Evolutionary conservation across 2,113 vertebrate genomes (phyloP).

Genomic region (Plectropomus leopardus): DNA sequence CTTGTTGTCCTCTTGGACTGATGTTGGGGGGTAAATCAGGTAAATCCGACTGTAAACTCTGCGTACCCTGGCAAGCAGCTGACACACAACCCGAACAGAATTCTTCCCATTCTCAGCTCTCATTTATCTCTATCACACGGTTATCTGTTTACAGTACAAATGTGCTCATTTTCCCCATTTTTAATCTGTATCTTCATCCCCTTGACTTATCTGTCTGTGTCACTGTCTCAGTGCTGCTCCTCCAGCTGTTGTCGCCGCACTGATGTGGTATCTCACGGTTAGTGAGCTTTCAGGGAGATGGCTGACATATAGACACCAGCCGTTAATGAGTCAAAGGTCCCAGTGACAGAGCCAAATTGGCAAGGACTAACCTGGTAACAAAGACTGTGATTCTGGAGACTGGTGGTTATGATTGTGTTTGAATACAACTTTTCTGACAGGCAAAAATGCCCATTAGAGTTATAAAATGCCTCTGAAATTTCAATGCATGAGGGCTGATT

Average conservation of each 20-base stretch:
- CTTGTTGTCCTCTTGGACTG: constrained; percentile 25
- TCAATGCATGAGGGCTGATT: not conserved
- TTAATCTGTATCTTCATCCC: constrained; percentile 14
- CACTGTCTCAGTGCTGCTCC: not conserved
- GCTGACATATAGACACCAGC: not conserved
- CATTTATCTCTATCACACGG: not conserved
- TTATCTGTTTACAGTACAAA: not conserved
- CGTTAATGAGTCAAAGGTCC: not conserved
- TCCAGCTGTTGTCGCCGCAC: not conserved
- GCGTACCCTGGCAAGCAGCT: not conserved
- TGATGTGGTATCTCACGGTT: constrained; percentile 14
- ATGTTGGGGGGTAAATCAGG: constrained; percentile 22
- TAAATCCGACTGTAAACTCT: constrained; percentile 55
- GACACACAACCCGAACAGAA: not conserved
- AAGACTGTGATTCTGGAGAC: not conserved
- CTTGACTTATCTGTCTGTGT: constrained; percentile 4
- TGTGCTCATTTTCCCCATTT: not conserved
- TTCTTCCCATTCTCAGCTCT: not conserved
- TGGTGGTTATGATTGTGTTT: not conserved
- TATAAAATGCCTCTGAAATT: not conserved
- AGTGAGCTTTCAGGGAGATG: constrained; percentile 17
- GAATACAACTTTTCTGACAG: too few species aligned
- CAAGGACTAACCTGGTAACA: not conserved
- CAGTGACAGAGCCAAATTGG: not conserved
- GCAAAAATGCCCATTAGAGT: not conserved